Evolutionary conservation across 2,113 vertebrate genomes (phyloP).

Genomic region (Caranx melampygus): DNA sequence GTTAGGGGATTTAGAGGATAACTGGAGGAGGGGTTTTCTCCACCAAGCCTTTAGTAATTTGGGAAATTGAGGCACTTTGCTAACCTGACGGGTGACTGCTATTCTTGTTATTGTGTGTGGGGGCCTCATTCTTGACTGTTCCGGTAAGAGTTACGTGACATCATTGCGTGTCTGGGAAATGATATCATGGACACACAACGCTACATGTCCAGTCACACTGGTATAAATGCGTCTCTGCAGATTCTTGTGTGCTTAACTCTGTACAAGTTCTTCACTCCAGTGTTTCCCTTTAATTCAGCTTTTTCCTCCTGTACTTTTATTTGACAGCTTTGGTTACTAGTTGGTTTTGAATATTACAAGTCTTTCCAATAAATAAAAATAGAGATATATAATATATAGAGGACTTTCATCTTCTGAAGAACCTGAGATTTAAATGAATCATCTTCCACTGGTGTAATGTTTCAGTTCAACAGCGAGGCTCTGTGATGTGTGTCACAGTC

Average conservation of each 20-base stretch:
- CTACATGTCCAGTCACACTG: neutral
- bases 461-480: neutral
- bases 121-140: slow-evolving; percentile 34
- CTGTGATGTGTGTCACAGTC: neutral
- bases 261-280: neutral
- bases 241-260: slow-evolving; percentile 4
- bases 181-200: slow-evolving; percentile 18
- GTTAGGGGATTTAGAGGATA: slow-evolving; percentile 57
- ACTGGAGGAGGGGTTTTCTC: slow-evolving; percentile 51
- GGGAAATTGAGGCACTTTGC: slow-evolving; percentile 70
- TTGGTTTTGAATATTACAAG: neutral
- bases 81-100: slow-evolving; percentile 47
- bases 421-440: neutral
- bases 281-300: neutral
- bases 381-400: neutral
- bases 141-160: slow-evolving; percentile 21
- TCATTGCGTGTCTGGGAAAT: slow-evolving; percentile 43
- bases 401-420: neutral
- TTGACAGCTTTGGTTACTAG: neutral
- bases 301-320: neutral
- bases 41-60: slow-evolving; percentile 62
- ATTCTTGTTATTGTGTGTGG: slow-evolving; percentile 40
- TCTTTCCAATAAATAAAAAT: no score
- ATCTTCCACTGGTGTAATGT: neutral
- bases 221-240: neutral